phyloP scores from a whole-genome alignment of 2,797 vertebrate species.

The Bradypus variegatus region DNA sequence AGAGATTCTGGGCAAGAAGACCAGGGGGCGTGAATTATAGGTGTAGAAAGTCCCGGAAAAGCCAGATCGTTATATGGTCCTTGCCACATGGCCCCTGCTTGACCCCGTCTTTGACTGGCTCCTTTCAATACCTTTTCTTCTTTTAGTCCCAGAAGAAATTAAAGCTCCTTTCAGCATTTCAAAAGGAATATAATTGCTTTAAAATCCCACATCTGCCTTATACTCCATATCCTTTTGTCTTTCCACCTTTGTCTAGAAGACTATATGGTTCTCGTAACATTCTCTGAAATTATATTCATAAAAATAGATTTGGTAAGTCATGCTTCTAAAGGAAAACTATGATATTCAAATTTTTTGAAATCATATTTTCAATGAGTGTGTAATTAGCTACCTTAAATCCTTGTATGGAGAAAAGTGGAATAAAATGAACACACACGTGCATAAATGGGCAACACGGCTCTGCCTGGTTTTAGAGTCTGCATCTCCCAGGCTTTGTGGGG shows the following conservation, averaged over 20 bases:
- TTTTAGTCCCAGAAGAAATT: neutral
- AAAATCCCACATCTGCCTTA: neutral
- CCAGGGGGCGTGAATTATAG: accelerated
- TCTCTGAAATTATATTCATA: neutral
- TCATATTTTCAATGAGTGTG: no score
- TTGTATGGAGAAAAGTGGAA: neutral
- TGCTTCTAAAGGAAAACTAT: neutral
- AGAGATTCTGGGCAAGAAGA: neutral
- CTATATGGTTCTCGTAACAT: neutral
- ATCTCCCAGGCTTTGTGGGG: accelerated
- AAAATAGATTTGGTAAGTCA: no score
- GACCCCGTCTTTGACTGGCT: accelerated
- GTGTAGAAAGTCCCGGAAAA: no score
- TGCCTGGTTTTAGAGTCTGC: neutral
- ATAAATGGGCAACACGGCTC: no score
- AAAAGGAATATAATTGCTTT: neutral
- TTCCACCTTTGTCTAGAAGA: neutral
- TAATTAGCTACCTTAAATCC: neutral
- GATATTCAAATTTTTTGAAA: neutral
- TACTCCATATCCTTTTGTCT: neutral
- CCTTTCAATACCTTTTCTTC: no score
- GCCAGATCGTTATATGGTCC: accelerated
- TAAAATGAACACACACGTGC: accelerated
- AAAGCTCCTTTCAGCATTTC: neutral
- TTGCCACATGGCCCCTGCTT: no score